phyloP scores from a whole-genome alignment of 2,113 vertebrate genomes.

The Ceyx margarethae region DNA sequence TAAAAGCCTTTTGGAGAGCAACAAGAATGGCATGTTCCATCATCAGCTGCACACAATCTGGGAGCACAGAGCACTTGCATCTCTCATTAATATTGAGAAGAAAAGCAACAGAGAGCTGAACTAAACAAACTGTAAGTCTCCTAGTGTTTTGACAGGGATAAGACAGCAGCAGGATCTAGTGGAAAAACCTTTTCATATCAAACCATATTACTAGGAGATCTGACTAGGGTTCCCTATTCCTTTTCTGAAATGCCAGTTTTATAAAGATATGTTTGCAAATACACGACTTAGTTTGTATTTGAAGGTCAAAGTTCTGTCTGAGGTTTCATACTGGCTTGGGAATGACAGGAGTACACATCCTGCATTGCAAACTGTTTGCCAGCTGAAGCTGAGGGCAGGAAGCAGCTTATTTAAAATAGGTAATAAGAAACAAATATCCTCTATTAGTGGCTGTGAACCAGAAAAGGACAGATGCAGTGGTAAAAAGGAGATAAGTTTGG shows the following conservation, averaged over 20 bases:
- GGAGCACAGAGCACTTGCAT: background rate
- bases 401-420: background rate
- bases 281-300: background rate
- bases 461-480: background rate
- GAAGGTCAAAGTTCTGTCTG: slow-evolving; percentile 2
- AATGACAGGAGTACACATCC: background rate
- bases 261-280: background rate
- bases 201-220: background rate
- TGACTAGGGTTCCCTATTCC: background rate
- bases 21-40: background rate
- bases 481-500: background rate
- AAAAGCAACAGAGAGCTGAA: background rate
- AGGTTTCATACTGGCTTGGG: background rate
- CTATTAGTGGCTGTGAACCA: background rate
- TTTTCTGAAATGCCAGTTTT: background rate
- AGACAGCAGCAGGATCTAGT: background rate
- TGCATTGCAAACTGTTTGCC: background rate
- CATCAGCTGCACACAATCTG: background rate
- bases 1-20: background rate
- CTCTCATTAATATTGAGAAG: background rate
- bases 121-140: background rate
- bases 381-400: background rate
- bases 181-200: background rate
- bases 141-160: background rate
- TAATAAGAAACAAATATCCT: background rate